Evolutionary conservation across 2,797 vertebrate species (phyloP), one percentile per base, ranked within the genome.

Genomic region (Pseudochirops corinnae): DNA sequence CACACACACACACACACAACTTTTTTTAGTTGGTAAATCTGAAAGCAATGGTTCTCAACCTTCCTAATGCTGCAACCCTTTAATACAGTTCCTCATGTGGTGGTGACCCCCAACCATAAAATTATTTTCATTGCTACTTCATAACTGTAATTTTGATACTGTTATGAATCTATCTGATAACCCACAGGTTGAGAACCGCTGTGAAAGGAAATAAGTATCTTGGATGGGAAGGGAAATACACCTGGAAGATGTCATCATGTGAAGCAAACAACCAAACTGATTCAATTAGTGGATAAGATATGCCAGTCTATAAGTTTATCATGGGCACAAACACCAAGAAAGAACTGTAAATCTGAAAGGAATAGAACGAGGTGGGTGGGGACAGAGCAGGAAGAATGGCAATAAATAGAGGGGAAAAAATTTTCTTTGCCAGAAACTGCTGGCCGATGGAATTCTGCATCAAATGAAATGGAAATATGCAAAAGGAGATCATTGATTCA

Each of bases 21-120:
- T 87, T 50, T 14, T 95, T 31, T 94, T 39, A 7, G 10, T 7
- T 94, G 97, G 91, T 90, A 95, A 96, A 92, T 31, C 21, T n/a
- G 39, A 93, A 46, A 1, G 46, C 46, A 46, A 46, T 46, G 46
- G 46, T 46, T 46, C 46, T 46, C 46, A 46, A 46, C 46, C 46
- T 46, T 46, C 46, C 46, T 46, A 46, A 46, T 46, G 46, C 46
- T 46, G 46, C 46, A 46, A 46, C 46, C 46, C 46, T 46, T 46
- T 46, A 46, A 46, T 46, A 46, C 46, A 46, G 46, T 46, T 46
- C 46, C 2, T 46, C 46, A 46, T 46, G 46, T 46, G 46, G 46
- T 46, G 46, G 46, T 46, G 46, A 46, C 46, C 46, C 46, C 46
- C 46, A 46, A 46, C 46, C 46, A 46, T 46, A 46, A 46, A 46